A percentile compares a stretch with the other conserved stretches of the same genome.
Conservation (phyloP, 2,888 invertebrate genomes). For the Chironomus riparius region DNA sequence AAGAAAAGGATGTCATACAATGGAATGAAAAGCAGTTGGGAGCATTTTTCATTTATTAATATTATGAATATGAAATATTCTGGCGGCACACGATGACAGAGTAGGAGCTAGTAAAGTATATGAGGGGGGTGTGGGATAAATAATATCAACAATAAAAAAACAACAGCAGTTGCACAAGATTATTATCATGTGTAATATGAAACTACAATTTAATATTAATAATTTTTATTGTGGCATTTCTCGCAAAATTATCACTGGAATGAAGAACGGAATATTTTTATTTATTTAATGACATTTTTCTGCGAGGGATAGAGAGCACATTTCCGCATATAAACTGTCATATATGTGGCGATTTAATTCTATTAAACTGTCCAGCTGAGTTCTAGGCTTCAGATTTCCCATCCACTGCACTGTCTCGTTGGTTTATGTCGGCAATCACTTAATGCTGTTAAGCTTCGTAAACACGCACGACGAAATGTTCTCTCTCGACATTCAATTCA, state of each 20-base stretch:
- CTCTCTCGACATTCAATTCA: background rate
- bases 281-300: too few relatives aligned
- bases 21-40: background rate
- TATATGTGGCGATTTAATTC: background rate
- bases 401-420: background rate
- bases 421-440: background rate
- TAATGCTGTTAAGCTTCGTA: background rate
- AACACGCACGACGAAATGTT: background rate
- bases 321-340: background rate
- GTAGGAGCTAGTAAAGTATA: too few relatives aligned
- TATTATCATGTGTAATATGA: background rate
- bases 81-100: too few relatives aligned
- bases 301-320: background rate
- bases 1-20: background rate
- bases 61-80: constrained; percentile 12
- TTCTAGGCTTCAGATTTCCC: background rate
- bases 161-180: background rate
- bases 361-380: background rate
- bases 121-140: too few relatives aligned
- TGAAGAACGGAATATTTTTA: too few relatives aligned
- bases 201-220: constrained; percentile 2
- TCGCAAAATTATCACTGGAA: background rate
- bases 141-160: background rate
- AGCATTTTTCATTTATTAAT: background rate
- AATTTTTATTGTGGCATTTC: background rate